A percentile compares a stretch with the other conserved stretches of the same genome.
Conservation (phyloP, 2,797 vertebrate genomes). For the Hipposideros larvatus region DNA sequence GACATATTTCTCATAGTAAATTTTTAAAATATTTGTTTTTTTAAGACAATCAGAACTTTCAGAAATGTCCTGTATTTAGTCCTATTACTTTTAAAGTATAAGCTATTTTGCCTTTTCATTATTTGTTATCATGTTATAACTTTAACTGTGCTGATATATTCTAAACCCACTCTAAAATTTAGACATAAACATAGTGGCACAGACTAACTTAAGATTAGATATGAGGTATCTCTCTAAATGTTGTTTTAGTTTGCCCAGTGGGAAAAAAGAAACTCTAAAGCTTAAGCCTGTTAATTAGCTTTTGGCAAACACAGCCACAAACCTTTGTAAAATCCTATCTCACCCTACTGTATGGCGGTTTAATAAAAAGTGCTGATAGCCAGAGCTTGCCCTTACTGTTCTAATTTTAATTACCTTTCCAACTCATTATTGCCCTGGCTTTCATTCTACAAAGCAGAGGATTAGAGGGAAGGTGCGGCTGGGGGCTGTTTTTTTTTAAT, state of each 20-base stretch:
- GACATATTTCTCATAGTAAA: background rate
- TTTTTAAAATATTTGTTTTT: background rate
- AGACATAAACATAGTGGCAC: constrained; percentile 75
- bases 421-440: constrained; percentile 24
- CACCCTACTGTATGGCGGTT: constrained; percentile 53
- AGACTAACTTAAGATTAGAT: constrained; percentile 80
- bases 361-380: constrained; percentile 29
- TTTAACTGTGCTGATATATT: constrained; percentile 49
- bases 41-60: background rate
- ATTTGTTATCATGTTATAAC: constrained; percentile 18
- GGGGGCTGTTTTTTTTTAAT: constrained; percentile 8
- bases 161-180: constrained; percentile 52
- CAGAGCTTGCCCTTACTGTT: rapidly evolving
- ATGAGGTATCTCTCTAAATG: constrained; percentile 72
- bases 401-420: constrained; percentile 48
- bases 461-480: background rate
- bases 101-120: constrained; percentile 18
- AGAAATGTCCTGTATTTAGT: background rate
- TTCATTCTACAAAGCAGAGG: constrained; percentile 20
- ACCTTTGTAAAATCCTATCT: constrained; percentile 67
- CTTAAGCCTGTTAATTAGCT: constrained; percentile 82
- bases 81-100: background rate
- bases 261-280: constrained; percentile 58
- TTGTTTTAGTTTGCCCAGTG: constrained; percentile 74
- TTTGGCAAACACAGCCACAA: constrained; percentile 72